Evolutionary conservation across 2,113 vertebrate genomes (phyloP).

Genomic region (Anas platyrhynchos): DNA sequence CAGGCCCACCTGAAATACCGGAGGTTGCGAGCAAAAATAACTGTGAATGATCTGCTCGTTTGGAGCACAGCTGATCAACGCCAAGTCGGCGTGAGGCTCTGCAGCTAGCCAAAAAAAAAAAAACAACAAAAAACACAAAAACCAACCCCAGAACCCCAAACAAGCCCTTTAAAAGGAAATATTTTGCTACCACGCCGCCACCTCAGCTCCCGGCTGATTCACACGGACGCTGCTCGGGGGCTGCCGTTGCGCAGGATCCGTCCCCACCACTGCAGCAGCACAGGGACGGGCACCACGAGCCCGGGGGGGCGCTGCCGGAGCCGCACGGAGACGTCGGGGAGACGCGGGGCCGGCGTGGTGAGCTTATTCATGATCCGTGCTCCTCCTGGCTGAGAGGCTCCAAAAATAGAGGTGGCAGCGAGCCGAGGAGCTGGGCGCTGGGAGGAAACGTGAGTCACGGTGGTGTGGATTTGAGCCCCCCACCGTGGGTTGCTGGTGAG

Average conservation of each 20-base stretch:
- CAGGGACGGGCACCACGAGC: too few species aligned
- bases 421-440: neutral
- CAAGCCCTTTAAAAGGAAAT: conserved; percentile 11
- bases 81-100: neutral
- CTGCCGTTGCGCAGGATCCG: neutral
- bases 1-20: neutral
- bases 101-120: neutral
- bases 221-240: neutral
- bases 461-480: neutral
- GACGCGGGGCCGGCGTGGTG: neutral
- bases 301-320: neutral
- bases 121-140: neutral
- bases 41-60: neutral
- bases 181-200: neutral
- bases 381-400: neutral
- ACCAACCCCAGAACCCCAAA: neutral
- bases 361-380: neutral
- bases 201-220: neutral
- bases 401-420: neutral
- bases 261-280: too few species aligned
- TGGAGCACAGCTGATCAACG: neutral
- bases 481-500: neutral
- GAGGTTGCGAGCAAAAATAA: conserved; percentile 27
- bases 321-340: neutral
- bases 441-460: conserved; percentile 26